A percentile compares a stretch with the other conserved stretches of the same genome.
These are phyloP conservation scores for Marcusenius ussheri DNA, from an alignment of 2,113 vertebrate genomes.

Conservation along the genomic window DNA sequence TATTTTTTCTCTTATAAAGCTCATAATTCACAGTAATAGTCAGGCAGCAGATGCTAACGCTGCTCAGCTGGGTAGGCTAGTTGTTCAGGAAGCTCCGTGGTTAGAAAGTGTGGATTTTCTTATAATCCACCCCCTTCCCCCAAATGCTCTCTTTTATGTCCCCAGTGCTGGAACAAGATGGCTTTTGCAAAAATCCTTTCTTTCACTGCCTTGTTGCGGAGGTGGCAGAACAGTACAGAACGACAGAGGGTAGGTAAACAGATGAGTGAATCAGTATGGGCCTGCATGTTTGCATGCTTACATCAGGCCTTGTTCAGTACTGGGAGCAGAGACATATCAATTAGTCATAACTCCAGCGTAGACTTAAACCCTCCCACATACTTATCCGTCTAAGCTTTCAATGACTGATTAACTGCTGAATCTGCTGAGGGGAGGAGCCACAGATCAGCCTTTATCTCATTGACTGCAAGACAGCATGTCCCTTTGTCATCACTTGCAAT, in stretches of 20 bases:
- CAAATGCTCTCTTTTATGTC: constrained; percentile 14
- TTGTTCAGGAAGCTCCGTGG: neutral
- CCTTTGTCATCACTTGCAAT: neutral
- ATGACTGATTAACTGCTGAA: neutral
- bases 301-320: neutral
- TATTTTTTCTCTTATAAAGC: neutral
- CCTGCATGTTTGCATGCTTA: neutral
- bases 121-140: neutral
- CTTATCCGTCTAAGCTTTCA: neutral
- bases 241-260: constrained; percentile 49
- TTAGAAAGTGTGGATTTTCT: neutral
- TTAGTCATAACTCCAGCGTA: neutral
- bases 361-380: neutral
- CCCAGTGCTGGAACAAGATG: constrained; percentile 59
- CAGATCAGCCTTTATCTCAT: neutral
- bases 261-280: neutral
- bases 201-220: constrained; percentile 65
- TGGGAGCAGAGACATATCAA: neutral
- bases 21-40: neutral
- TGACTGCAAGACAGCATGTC: neutral
- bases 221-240: constrained; percentile 49
- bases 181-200: constrained; percentile 58
- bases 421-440: neutral
- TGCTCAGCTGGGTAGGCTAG: neutral
- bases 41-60: neutral